Conservation (phyloP, 2,888 invertebrate genomes). For the Scelioninae gen. 1 region DNA sequence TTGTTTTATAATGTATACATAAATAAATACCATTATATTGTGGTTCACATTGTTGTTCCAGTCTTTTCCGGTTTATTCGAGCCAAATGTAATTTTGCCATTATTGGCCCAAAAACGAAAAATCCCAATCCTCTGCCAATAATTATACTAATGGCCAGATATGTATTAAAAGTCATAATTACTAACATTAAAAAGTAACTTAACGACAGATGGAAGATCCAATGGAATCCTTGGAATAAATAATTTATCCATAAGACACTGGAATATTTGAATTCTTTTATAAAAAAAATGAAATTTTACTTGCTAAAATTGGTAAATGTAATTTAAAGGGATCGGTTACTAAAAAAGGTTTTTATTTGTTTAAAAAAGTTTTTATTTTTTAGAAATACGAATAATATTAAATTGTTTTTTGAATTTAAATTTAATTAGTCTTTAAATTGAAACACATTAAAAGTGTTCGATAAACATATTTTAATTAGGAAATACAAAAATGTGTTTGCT, state of each 20-base stretch:
- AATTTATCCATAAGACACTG: constrained; percentile 81
- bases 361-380: no score
- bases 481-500: no score
- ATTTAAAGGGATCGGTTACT: no score
- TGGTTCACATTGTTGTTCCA: constrained; percentile 76
- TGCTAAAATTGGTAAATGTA: no score
- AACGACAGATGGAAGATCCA: constrained; percentile 86
- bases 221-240: constrained; percentile 84
- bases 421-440: no score
- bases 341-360: no score
- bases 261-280: constrained; percentile 2
- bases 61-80: constrained; percentile 81
- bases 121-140: constrained; percentile 87
- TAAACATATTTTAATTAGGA: no score
- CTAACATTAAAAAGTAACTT: constrained; percentile 89
- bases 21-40: constrained; percentile 78
- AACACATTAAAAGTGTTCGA: no score
- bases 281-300: no score
- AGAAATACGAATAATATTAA: no score
- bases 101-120: constrained; percentile 86
- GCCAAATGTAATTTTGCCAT: constrained; percentile 85
- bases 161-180: constrained; percentile 90
- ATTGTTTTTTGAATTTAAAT: no score
- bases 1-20: no score
- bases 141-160: constrained; percentile 88